Conservation (phyloP, 2,113 vertebrate genomes). For the Himantopus leucocephalus region DNA sequence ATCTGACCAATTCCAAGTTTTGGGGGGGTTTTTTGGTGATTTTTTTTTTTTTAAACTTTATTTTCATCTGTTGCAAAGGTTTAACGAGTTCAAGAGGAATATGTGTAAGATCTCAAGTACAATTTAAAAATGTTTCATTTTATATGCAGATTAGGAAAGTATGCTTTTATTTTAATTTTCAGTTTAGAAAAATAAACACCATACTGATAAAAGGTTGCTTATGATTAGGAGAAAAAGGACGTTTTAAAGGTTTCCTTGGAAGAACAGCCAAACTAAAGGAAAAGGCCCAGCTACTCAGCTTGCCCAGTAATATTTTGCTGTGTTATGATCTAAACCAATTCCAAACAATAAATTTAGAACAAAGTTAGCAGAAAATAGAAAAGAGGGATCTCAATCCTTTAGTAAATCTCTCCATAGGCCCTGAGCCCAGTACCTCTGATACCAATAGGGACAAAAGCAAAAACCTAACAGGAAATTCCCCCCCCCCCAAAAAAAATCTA, state of each 20-base stretch:
- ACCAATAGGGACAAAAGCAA: background rate
- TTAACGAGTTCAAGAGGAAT: background rate
- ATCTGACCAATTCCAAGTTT: conserved; percentile 30
- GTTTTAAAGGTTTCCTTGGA: background rate
- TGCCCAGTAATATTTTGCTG: background rate
- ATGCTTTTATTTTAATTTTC: background rate
- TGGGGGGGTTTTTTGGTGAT: background rate
- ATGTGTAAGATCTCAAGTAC: background rate
- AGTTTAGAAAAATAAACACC: conserved; percentile 9
- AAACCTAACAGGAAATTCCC: background rate
- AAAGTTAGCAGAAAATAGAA: background rate
- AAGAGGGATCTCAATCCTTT: background rate
- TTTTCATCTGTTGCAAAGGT: conserved; percentile 38
- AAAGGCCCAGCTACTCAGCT: background rate
- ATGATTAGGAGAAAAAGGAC: background rate
- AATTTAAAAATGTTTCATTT: conserved; percentile 31
- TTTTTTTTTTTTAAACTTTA: background rate
- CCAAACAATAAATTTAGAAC: background rate
- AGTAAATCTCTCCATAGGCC: background rate
- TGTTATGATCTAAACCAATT: background rate
- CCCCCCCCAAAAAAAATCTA: background rate
- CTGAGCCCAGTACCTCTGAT: background rate
- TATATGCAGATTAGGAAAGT: background rate
- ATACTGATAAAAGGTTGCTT: background rate
- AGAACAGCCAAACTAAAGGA: background rate